A percentile compares a stretch with the other conserved stretches of the same genome.
Conservation (phyloP, 2,797 vertebrate genomes). For the Pyrocephalus nanus region DNA sequence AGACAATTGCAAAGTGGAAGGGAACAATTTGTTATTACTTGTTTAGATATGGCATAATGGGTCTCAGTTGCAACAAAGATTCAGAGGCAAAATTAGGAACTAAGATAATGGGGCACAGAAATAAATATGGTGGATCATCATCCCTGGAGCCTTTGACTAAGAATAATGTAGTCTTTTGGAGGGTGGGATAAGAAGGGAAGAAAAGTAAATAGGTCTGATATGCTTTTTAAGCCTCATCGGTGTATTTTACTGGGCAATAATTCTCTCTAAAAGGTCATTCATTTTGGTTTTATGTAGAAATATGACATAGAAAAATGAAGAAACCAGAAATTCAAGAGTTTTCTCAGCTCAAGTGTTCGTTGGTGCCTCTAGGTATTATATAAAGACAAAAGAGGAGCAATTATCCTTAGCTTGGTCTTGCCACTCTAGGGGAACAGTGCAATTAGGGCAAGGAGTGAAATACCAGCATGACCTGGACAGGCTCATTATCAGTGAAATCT, state of each 20-base stretch:
- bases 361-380: neutral
- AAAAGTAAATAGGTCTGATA: neutral
- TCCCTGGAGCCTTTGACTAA: neutral
- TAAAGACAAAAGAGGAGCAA: slow-evolving; percentile 1
- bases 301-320: neutral
- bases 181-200: neutral
- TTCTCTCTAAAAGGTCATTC: neutral
- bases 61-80: neutral
- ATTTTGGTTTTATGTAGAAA: neutral
- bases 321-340: neutral
- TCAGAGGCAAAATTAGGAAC: neutral
- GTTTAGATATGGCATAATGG: neutral
- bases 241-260: neutral
- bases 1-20: neutral
- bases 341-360: neutral
- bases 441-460: slow-evolving; percentile 13
- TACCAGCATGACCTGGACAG: neutral
- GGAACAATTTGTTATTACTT: neutral
- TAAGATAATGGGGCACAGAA: neutral
- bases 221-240: neutral
- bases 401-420: neutral
- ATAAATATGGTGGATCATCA: neutral
- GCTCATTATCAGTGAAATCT: neutral
- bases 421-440: neutral
- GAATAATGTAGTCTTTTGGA: neutral